Base-by-base conservation (phyloP, 37 sponge, comb jelly and placozoan genomes). In the Agelas oroides region DNA sequence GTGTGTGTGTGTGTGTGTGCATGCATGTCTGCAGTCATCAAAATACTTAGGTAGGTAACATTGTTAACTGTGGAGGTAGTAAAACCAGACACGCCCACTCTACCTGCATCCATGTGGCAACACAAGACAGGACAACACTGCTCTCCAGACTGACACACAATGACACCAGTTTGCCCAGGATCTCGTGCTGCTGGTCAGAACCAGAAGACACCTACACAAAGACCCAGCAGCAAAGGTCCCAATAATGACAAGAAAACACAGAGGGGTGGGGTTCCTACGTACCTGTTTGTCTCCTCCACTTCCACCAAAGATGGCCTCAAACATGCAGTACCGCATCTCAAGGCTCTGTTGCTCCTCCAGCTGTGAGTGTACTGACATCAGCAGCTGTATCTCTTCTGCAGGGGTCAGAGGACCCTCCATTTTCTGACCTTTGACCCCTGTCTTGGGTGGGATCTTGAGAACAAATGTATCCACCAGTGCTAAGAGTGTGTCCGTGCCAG, bases 31-130 rank as follows among this genome's bases (percentile, higher is more conserved):
- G 46, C 58, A 56, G 33, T 14, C 17, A 19, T 27, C 33, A 39
- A 38, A 21, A 73, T n/a, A 76, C 1, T 25, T 16, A 20, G 57
- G 16, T 19, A 18, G 14, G 67, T 65, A 25, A 65, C 24, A 27
- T 25, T 24, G 21, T 15, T n/a, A 23, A 13, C 28, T 19, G 13
- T 27, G n/a, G 55, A 69, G 57, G 65, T 54, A n/a, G n/a, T n/a
- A n/a, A n/a, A n/a, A n/a, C n/a, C n/a, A n/a, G n/a, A n/a, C n/a
- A n/a, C 30, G 34, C 17, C 14, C 61, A 41, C 23, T 71, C 19
- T 2, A 93, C 94, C 86, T 71, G 76, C 90, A 93, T 89, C 94
- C 94, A 93, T 52, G 78, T 33, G 37, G 94, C 80, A 1, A 66
- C 64, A 53, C 82, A 85, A 33, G 72, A 35, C n/a, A 93, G 80